phyloP scores from a whole-genome alignment of 2,113 vertebrate species.

The Rutilus rutilus region DNA sequence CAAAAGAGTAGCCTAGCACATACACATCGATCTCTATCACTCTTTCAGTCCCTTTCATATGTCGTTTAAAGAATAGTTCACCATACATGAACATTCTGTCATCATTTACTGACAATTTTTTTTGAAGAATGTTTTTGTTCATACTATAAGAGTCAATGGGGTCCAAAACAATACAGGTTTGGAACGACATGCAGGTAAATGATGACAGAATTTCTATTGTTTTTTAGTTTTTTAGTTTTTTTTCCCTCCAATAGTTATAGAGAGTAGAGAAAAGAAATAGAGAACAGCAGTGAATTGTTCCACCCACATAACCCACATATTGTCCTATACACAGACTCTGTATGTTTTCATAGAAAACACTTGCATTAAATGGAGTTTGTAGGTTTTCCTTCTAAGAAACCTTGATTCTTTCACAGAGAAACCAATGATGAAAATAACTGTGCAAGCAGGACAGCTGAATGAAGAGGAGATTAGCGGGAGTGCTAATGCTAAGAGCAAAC shows the following conservation, averaged over 20 bases:
- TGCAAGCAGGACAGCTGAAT: not conserved
- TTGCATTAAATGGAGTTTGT: not conserved
- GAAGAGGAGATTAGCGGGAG: not conserved
- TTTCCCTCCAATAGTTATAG: not conserved
- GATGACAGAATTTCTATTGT: not conserved
- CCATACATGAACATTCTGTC: not conserved
- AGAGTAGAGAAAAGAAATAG: not conserved
- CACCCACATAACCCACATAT: not conserved
- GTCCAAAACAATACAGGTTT: not conserved
- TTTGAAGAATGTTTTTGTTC: not conserved
- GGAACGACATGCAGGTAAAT: not conserved
- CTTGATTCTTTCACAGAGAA: not conserved
- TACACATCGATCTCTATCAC: not conserved
- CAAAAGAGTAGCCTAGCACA: slow-evolving; percentile 11
- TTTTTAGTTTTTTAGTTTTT: not conserved
- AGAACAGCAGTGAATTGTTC: not conserved
- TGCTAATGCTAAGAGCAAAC: slow-evolving; percentile 15
- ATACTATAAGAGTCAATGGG: not conserved
- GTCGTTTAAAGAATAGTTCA: not conserved
- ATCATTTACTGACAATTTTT: not conserved
- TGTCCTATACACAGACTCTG: not conserved
- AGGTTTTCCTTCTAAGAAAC: not conserved
- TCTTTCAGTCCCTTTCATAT: not conserved
- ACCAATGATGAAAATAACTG: not conserved
- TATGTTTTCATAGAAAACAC: not conserved